Conservation (phyloP, 2,888 invertebrate genomes). For the Mythimna loreyi region DNA sequence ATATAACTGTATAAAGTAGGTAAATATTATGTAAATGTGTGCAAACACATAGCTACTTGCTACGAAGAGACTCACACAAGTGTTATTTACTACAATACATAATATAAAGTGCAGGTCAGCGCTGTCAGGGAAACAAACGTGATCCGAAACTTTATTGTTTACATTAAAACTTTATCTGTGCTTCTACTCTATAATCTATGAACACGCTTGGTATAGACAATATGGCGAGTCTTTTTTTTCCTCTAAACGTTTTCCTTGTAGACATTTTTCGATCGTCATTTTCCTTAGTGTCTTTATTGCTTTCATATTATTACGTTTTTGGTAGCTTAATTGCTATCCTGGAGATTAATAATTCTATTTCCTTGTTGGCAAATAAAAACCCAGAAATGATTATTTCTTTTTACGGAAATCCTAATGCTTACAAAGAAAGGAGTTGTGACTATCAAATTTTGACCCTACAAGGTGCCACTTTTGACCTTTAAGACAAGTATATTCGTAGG, state of each 20-base stretch:
- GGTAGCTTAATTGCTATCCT: not conserved
- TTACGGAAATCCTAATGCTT: conserved; percentile 1
- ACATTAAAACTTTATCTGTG: conserved; percentile 24
- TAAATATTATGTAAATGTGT: conserved; percentile 59
- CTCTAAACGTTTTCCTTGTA: not conserved
- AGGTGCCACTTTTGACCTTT: conserved; percentile 65
- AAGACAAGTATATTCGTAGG: not conserved
- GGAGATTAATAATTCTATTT: not conserved
- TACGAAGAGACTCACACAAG: conserved; percentile 25
- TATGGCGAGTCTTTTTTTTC: not conserved
- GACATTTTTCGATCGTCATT: conserved; percentile 4
- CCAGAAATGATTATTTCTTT: not conserved
- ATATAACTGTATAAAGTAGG: conserved; percentile 29
- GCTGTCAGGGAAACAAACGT: conserved; percentile 46
- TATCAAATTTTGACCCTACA: conserved; percentile 32
- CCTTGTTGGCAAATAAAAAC: not conserved
- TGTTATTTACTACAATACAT: conserved; percentile 39
- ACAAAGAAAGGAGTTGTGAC: not conserved
- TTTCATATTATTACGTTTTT: not conserved
- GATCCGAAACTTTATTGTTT: conserved; percentile 51
- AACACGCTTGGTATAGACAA: conserved; percentile 4
- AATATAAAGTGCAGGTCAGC: conserved; percentile 43
- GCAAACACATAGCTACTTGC: conserved; percentile 12
- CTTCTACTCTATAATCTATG: conserved; percentile 19
- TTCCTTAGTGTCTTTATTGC: not conserved